phyloP scores from a whole-genome alignment of 2,113 vertebrate species.

The Calyptomena viridis region DNA sequence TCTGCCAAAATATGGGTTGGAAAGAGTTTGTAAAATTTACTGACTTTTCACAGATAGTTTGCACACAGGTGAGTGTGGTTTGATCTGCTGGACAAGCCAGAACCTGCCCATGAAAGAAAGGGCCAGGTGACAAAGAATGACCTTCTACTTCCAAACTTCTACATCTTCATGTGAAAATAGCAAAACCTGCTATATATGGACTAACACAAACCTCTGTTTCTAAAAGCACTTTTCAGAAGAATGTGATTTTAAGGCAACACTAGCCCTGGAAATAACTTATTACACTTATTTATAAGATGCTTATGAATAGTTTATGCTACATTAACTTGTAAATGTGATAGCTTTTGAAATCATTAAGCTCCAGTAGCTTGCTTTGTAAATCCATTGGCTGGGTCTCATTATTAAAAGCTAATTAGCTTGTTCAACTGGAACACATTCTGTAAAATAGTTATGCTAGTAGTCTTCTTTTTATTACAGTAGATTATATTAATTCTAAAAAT shows the following conservation, averaged over 20 bases:
- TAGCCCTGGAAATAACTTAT: conserved; percentile 11
- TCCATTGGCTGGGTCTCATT: conserved; percentile 26
- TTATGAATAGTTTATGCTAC: conserved; percentile 55
- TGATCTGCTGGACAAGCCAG: background rate
- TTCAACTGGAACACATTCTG: conserved; percentile 52
- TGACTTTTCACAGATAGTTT: background rate
- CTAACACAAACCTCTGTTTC: background rate
- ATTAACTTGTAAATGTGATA: conserved; percentile 62
- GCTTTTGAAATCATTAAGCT: conserved; percentile 55
- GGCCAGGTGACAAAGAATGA: background rate
- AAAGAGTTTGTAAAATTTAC: background rate
- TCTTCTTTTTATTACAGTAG: background rate
- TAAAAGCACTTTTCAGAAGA: background rate
- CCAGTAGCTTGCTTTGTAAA: conserved; percentile 39
- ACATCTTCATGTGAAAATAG: background rate
- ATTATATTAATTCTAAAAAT: conserved; percentile 39
- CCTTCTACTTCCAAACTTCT: background rate
- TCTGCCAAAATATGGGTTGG: accelerated
- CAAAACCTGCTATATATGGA: background rate
- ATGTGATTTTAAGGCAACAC: background rate
- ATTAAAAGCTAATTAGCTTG: conserved; percentile 55
- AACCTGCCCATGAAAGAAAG: background rate
- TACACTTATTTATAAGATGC: conserved; percentile 31
- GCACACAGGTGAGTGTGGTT: background rate
- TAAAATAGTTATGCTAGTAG: conserved; percentile 9